These are phyloP conservation scores for Notolabrus celidotus DNA, from an alignment of 2,797 vertebrate genomes.

Conservation along the genomic window DNA sequence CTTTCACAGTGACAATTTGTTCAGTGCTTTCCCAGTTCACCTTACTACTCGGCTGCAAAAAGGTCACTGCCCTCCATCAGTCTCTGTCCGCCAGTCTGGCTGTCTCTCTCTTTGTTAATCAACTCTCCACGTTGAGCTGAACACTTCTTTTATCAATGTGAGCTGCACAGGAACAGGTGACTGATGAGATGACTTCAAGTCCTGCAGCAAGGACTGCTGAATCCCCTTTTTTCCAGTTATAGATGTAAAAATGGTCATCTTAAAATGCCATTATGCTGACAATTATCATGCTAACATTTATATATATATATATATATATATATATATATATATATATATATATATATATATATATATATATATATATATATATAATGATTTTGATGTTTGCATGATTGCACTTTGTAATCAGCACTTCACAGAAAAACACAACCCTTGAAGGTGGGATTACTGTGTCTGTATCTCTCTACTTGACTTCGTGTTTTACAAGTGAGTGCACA, in stretches of 20 bases:
- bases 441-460: background rate
- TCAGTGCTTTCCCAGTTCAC: conserved; percentile 72
- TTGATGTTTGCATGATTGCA: background rate
- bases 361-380: no score
- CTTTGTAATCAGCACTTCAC: no score
- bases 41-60: conserved; percentile 53
- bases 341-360: no score
- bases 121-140: conserved; percentile 29
- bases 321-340: no score
- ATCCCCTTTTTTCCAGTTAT: no score
- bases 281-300: no score
- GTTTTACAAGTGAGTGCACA: no score
- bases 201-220: conserved; percentile 9
- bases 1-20: conserved; percentile 80
- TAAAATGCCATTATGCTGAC: background rate
- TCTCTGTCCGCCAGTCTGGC: conserved; percentile 58
- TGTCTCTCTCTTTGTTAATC: conserved; percentile 58
- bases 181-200: conserved; percentile 38
- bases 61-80: conserved; percentile 68
- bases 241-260: background rate
- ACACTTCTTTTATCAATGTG: conserved; percentile 21
- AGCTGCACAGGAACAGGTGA: conserved; percentile 18
- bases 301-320: no score
- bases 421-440: no score
- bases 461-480: no score